Evolutionary conservation across 2,113 vertebrate genomes (phyloP).

Genomic region (Todiramphus chloris): DNA sequence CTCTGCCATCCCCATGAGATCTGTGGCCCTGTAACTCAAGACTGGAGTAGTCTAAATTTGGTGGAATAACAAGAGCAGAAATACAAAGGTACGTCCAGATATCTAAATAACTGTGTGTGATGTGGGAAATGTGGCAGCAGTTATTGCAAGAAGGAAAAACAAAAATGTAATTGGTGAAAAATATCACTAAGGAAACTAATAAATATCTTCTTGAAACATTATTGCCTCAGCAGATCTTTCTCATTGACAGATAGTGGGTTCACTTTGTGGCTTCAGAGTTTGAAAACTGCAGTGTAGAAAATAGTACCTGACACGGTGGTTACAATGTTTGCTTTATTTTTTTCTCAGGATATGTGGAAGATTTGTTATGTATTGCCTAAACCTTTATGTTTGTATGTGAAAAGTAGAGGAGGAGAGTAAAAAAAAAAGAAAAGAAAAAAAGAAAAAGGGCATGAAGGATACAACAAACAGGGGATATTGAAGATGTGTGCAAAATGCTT

Average conservation of each 20-base stretch:
- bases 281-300: neutral
- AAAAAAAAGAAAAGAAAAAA: too few relatives aligned
- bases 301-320: neutral
- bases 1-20: neutral
- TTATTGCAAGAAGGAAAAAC: neutral
- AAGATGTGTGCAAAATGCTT: neutral
- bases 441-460: neutral
- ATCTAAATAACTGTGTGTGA: neutral
- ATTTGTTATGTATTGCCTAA: neutral
- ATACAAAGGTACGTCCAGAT: fast-evolving
- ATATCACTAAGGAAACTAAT: neutral
- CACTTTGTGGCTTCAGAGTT: neutral
- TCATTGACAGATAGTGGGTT: neutral
- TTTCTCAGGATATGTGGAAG: neutral
- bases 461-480: too few relatives aligned
- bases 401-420: neutral
- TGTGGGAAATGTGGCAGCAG: neutral
- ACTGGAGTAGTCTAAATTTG: neutral
- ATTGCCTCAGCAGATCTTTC: neutral
- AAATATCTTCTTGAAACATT: neutral
- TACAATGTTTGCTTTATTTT: neutral
- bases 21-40: neutral
- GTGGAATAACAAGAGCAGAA: neutral
- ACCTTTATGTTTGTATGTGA: fast-evolving
- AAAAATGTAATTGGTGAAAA: neutral